Conservation (phyloP, 1,140 invertebrate species). For the Hycleus phaleratus region DNA sequence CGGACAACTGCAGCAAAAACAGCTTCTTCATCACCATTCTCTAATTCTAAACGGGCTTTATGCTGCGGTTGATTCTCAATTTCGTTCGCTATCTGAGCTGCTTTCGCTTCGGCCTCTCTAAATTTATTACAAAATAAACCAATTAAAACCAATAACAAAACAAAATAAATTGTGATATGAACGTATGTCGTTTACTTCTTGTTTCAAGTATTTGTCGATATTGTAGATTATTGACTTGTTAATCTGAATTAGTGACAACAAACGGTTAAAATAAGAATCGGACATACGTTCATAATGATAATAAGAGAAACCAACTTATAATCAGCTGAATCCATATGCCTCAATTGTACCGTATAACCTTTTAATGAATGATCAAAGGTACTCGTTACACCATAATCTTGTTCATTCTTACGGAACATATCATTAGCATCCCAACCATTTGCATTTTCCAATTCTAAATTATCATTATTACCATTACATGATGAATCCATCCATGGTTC, state of each 20-base stretch:
- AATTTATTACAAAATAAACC: constrained; percentile 2
- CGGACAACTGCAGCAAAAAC: constrained; percentile 67
- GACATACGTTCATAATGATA: background rate
- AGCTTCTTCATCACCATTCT: constrained; percentile 89
- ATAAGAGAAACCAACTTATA: constrained; percentile 52
- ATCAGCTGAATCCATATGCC: constrained; percentile 77
- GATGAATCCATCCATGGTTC: constrained; percentile 79
- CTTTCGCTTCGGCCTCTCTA: constrained; percentile 71
- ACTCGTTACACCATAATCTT: constrained; percentile 79
- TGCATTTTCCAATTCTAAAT: constrained; percentile 59
- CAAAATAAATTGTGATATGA: too few relatives aligned
- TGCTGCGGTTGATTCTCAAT: constrained; percentile 79
- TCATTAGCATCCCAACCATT: constrained; percentile 94
- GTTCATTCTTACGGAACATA: constrained; percentile 91
- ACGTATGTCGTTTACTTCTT: too few relatives aligned
- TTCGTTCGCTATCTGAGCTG: constrained; percentile 79
- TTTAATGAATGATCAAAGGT: constrained; percentile 78
- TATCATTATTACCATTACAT: constrained; percentile 48
- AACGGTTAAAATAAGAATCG: too few relatives aligned
- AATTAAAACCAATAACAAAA: background rate
- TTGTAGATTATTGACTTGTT: too few relatives aligned
- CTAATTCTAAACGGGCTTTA: constrained; percentile 70
- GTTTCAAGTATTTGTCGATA: too few relatives aligned
- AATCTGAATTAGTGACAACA: too few relatives aligned
- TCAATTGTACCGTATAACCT: constrained; percentile 80